These are phyloP conservation scores for Scaptomyza hsui DNA, from an alignment of 1,140 invertebrate genomes.

Conservation along the genomic window DNA sequence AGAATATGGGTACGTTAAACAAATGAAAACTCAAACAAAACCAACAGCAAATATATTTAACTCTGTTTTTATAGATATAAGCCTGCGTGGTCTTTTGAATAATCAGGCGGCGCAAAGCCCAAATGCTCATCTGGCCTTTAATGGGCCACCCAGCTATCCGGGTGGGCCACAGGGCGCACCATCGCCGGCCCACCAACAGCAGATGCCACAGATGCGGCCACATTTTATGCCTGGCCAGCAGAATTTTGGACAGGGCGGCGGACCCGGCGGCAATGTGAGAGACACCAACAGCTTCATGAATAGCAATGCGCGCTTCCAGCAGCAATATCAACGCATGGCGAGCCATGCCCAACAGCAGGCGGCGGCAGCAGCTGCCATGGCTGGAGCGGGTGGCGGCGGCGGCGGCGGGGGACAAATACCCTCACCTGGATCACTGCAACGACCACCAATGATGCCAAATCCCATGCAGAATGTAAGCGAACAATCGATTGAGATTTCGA, in stretches of 20 bases:
- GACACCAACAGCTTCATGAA: constrained; percentile 74
- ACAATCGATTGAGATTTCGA: background rate
- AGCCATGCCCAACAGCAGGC: constrained; percentile 80
- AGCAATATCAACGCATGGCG: constrained; percentile 80
- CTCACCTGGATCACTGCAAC: constrained; percentile 70
- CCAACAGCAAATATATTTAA: background rate
- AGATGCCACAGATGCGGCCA: constrained; percentile 77
- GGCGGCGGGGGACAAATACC: constrained; percentile 75
- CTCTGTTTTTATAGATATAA: constrained; percentile 68
- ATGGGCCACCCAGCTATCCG: constrained; percentile 80
- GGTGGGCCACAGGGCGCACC: constrained; percentile 78
- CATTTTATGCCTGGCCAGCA: constrained; percentile 82
- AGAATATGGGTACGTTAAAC: constrained; percentile 81
- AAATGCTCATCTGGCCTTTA: constrained; percentile 77
- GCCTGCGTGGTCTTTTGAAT: constrained; percentile 79
- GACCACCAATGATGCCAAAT: constrained; percentile 78
- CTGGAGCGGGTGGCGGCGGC: constrained; percentile 60
- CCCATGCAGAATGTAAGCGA: constrained; percentile 82
- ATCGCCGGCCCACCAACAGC: constrained; percentile 78
- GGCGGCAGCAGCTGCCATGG: constrained; percentile 74
- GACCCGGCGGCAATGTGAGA: constrained; percentile 72
- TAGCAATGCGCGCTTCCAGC: constrained; percentile 78
- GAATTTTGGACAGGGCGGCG: constrained; percentile 72
- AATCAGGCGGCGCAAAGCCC: constrained; percentile 83
- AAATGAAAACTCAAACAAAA: background rate